Evolutionary conservation across 2,797 vertebrate genomes (phyloP).

Genomic region (Sylvilagus floridanus): DNA sequence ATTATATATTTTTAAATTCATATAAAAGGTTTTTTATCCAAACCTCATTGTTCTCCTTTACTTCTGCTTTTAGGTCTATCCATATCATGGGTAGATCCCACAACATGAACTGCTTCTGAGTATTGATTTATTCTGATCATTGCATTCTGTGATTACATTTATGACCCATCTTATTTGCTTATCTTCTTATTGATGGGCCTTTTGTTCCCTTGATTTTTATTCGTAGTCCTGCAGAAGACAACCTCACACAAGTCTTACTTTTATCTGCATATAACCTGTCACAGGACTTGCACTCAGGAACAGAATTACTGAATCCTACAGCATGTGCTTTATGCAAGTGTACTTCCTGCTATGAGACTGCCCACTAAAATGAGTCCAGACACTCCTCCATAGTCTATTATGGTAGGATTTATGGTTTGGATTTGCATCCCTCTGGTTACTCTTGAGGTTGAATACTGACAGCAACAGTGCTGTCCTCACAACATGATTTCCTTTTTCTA

Average conservation of each 20-base stretch:
- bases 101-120: not conserved
- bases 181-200: not conserved
- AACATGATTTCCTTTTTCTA: not conserved
- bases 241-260: not conserved
- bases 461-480: not conserved
- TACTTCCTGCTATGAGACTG: not conserved
- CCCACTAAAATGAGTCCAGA: not conserved
- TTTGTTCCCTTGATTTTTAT: conserved; percentile 19
- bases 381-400: not conserved
- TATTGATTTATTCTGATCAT: not conserved
- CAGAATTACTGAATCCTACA: not conserved
- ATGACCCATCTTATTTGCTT: conserved; percentile 26
- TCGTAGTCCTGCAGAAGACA: not conserved
- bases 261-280: not conserved
- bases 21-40: too few relatives aligned
- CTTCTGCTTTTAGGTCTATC: too few relatives aligned
- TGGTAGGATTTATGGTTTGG: not conserved
- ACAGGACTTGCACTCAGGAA: not conserved
- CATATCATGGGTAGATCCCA: too few relatives aligned
- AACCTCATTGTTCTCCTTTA: too few relatives aligned
- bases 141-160: not conserved
- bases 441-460: not conserved
- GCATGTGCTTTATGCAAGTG: not conserved
- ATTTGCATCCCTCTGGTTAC: not conserved
- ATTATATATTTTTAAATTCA: not conserved